Conservation (phyloP, 2,797 vertebrate species). For the Acipenser transmontanus region DNA sequence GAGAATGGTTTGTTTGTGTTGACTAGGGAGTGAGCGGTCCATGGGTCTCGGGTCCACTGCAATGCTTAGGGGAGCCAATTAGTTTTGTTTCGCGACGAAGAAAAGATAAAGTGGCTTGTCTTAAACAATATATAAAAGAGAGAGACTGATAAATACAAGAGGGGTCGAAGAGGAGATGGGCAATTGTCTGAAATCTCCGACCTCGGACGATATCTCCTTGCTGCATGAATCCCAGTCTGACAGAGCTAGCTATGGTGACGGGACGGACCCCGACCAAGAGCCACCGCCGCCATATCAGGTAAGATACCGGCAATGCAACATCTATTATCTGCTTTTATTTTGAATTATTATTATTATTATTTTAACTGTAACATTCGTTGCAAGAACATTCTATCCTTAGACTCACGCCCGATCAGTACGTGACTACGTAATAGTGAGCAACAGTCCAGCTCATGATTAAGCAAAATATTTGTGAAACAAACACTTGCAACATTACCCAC, state of each 20-base stretch:
- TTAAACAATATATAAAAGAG: no score
- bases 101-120: not conserved
- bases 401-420: no score
- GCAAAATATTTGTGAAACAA: not conserved
- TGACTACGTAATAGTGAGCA: no score
- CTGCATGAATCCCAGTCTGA: slow-evolving; percentile 91
- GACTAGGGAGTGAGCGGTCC: not conserved
- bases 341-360: no score
- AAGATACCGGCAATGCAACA: slow-evolving; percentile 15
- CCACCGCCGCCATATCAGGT: slow-evolving; percentile 94
- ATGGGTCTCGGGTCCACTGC: not conserved
- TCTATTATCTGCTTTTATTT: no score
- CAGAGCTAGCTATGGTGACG: slow-evolving; percentile 82
- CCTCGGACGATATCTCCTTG: slow-evolving; percentile 89
- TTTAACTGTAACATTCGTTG: no score
- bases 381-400: no score
- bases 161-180: slow-evolving; percentile 65
- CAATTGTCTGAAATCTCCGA: slow-evolving; percentile 90
- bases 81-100: not conserved
- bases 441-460: not conserved
- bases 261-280: slow-evolving; percentile 80
- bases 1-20: not conserved
- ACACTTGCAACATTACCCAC: not conserved
- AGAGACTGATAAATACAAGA: not conserved
- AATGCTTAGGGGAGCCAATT: slow-evolving; percentile 1